These are phyloP conservation scores for Agrilus biguttatus DNA, from an alignment of 2,888 invertebrate genomes.

Conservation along the genomic window DNA sequence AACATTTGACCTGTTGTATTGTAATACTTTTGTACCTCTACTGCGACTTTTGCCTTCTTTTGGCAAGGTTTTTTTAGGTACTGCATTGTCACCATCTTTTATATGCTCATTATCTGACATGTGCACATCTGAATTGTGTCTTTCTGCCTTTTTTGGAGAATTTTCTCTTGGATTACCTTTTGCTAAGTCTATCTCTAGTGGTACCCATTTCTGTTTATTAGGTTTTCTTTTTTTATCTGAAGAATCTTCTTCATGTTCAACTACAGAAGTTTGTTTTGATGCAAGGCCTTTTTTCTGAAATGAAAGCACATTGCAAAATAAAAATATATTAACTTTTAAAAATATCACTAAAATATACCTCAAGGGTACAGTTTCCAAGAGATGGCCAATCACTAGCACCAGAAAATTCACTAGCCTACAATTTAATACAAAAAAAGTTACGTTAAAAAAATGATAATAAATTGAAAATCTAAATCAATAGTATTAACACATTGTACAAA, in stretches of 20 bases:
- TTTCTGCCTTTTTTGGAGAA: slow-evolving; percentile 23
- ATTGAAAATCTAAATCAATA: too few relatives aligned
- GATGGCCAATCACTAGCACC: slow-evolving; percentile 90
- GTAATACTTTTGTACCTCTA: too few relatives aligned
- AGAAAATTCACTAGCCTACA: slow-evolving; percentile 73
- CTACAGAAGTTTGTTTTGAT: slow-evolving; percentile 24
- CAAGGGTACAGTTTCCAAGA: slow-evolving; percentile 49
- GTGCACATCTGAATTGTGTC: too few relatives aligned
- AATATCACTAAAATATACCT: slow-evolving; percentile 25
- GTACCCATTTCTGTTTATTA: slow-evolving; percentile 77
- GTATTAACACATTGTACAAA: too few relatives aligned
- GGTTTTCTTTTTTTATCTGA: slow-evolving; percentile 33
- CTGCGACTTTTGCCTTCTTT: too few relatives aligned
- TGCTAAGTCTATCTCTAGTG: slow-evolving; percentile 72
- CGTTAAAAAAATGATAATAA: too few relatives aligned
- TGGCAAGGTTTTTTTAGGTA: too few relatives aligned
- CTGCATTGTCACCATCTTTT: too few relatives aligned
- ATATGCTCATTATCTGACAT: too few relatives aligned
- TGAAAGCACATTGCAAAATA: background rate
- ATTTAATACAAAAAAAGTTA: slow-evolving; percentile 14
- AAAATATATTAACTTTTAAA: background rate
- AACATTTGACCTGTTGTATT: too few relatives aligned
- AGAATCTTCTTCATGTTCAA: slow-evolving; percentile 31
- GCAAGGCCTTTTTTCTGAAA: slow-evolving; percentile 18
- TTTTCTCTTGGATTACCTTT: slow-evolving; percentile 54